Base-by-base conservation (phyloP, 2,797 vertebrate genomes). In the Characodon lateralis region DNA sequence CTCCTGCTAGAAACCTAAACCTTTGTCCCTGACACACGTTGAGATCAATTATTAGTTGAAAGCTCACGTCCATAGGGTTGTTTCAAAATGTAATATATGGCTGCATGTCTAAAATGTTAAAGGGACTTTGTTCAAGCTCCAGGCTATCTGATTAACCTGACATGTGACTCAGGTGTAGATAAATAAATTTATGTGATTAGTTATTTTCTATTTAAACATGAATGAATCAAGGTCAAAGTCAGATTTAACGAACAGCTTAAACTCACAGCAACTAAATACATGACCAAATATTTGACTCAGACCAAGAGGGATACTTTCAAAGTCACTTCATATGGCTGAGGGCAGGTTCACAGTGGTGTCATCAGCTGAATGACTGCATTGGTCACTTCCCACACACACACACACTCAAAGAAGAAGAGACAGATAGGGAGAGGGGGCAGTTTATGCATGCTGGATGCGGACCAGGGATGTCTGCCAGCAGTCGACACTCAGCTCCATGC, bases 401-500 rank as follows among this genome's bases (percentile, higher is more conserved):
- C 35, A 41, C 43, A 39, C 24, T 55, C 50, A 66, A 12, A 74
- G n/a, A 50, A 28, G 8, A 43, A 72, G 61, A 71, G 24, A 10
- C 14, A 5, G 56, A 77, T 58, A 43, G 2, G 63, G 73, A 72
- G 53, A 35, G 6, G 22, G 8, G 3, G 59, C 56, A 28, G 65
- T 72, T 88, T 84, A 88, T 84, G 72, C 81, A 81, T 88, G 79
- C 76, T 79, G 85, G 81, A 79, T 81, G 80, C 55, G 65, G 84
- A 78, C 80, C 77, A 76, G 71, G 55, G 83, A 89, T 83, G 83
- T 92, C 91, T 88, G 80, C 79, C 12, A 59, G 77, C 80, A 78
- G 85, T 83, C 81, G 68, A 81, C 87, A 88, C 84, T 82, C 85
- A 41, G 85, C 88, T 87, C 82, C 24, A 2, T 84, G 81, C 84